These are phyloP conservation scores for Pica pica DNA, from an alignment of 2,113 vertebrate genomes.

Conservation along the genomic window DNA sequence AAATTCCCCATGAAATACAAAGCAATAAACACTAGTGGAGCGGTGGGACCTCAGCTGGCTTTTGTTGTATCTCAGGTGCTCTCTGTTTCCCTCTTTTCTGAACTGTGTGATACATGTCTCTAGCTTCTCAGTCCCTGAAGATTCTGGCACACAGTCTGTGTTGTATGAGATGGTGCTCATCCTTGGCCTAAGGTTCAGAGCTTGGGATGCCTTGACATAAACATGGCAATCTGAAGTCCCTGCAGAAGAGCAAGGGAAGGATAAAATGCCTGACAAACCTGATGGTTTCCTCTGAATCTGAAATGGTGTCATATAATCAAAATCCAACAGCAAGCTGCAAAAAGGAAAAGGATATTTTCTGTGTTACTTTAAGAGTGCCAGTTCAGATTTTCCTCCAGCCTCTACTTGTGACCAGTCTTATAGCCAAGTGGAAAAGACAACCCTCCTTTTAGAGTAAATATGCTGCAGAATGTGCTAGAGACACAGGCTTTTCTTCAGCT, in stretches of 20 bases:
- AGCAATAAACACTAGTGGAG: neutral
- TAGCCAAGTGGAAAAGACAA: neutral
- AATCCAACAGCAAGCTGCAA: neutral
- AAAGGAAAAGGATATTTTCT: neutral
- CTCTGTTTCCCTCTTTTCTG: neutral
- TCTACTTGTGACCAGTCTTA: neutral
- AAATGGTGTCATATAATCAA: neutral
- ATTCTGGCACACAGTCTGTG: neutral
- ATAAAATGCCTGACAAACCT: neutral
- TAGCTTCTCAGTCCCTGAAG: neutral
- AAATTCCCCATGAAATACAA: neutral
- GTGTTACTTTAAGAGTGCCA: neutral
- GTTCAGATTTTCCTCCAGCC: neutral
- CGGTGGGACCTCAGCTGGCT: neutral
- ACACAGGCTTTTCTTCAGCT: neutral
- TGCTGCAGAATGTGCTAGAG: neutral
- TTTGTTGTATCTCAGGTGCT: neutral
- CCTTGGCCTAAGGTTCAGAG: neutral
- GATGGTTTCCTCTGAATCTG: neutral
- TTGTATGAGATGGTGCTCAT: neutral
- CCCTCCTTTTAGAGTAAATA: neutral
- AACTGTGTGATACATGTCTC: neutral
- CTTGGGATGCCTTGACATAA: neutral
- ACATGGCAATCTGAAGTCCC: neutral
- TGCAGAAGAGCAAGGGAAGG: neutral